Percentiles rank a stretch among this genome's conserved stretches.
phyloP scores from a whole-genome alignment of 1,140 invertebrate genomes.

The Eubasilissa regina region DNA sequence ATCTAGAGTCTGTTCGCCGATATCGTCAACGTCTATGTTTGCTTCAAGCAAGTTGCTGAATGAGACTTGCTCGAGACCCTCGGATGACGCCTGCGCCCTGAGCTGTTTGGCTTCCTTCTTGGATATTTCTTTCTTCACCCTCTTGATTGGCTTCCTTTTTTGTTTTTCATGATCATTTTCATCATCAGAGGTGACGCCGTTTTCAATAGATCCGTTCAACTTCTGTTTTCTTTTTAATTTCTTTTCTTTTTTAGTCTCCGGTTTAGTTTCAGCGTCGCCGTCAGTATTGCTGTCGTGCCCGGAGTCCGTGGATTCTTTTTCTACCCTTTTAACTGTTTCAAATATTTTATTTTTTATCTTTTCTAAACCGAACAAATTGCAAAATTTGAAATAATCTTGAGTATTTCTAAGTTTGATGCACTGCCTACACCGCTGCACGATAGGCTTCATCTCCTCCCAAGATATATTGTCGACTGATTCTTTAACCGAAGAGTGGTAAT shows the following conservation, averaged over 20 bases:
- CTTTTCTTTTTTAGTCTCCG: constrained; percentile 29
- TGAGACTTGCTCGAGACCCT: constrained; percentile 62
- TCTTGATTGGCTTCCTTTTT: constrained; percentile 41
- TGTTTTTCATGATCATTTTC: constrained; percentile 33
- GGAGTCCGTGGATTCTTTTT: constrained; percentile 55
- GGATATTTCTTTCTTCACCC: constrained; percentile 47
- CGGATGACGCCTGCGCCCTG: constrained; percentile 62
- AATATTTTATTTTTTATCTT: constrained; percentile 52
- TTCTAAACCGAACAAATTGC: constrained; percentile 48
- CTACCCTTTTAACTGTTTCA: not conserved
- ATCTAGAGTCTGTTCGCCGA: constrained; percentile 44
- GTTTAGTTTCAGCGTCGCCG: constrained; percentile 29
- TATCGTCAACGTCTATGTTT: constrained; percentile 53
- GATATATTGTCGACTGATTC: constrained; percentile 37
- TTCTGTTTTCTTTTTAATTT: constrained; percentile 39
- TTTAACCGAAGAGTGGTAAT: constrained; percentile 47
- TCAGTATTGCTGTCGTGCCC: constrained; percentile 54
- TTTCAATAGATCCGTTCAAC: constrained; percentile 40
- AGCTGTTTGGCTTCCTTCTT: constrained; percentile 66
- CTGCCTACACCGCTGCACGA: constrained; percentile 46
- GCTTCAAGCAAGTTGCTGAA: constrained; percentile 60
- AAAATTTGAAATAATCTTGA: constrained; percentile 58
- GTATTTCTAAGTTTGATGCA: constrained; percentile 52
- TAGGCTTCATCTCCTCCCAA: constrained; percentile 46
- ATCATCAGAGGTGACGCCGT: constrained; percentile 48